Evolutionary conservation across 2,113 vertebrate genomes (phyloP).

Genomic region (Pangasianodon hypophthalmus): DNA sequence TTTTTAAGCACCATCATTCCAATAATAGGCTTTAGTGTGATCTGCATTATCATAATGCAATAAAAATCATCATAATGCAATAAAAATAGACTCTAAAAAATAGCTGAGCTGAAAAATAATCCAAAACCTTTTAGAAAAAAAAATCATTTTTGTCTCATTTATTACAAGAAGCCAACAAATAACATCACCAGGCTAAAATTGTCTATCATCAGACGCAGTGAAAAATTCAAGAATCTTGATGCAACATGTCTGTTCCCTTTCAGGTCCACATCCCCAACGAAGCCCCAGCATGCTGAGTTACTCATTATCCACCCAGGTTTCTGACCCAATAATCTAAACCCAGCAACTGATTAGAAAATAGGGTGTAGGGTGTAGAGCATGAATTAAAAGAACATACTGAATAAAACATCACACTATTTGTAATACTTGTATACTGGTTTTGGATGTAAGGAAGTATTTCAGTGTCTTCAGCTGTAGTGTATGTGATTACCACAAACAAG

Average conservation of each 20-base stretch:
- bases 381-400: not conserved
- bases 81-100: not conserved
- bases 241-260: not conserved
- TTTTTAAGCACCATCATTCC: not conserved
- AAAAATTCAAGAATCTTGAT: not conserved
- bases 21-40: not conserved
- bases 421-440: not conserved
- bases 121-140: not conserved
- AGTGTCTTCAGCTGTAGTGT: not conserved
- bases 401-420: not conserved
- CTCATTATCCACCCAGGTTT: not conserved
- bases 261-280: not conserved
- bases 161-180: not conserved
- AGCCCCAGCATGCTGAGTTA: not conserved
- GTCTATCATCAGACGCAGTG: not conserved
- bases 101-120: not conserved
- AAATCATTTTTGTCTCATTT: not conserved
- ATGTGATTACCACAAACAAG: not conserved
- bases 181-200: not conserved
- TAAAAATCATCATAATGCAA: not conserved
- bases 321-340: not conserved
- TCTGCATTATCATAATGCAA: not conserved
- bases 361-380: not conserved
- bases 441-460: not conserved
- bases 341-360: not conserved